phyloP scores from a whole-genome alignment of 2,113 vertebrate genomes.

The Phyllopteryx taeniolatus region DNA sequence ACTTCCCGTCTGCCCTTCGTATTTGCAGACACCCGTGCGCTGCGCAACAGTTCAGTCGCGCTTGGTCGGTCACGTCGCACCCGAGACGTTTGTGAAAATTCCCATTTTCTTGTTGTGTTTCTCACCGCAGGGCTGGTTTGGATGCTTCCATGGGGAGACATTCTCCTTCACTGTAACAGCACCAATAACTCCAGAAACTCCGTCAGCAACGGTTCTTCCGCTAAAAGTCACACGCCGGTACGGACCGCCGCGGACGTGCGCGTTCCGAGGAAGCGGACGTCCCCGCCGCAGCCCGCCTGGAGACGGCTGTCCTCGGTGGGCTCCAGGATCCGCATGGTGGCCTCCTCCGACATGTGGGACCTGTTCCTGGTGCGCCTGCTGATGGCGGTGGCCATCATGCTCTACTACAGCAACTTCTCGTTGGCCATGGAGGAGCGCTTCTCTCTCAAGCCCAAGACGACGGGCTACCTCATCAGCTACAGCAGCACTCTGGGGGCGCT shows the following conservation, averaged over 20 bases:
- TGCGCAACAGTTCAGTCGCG: too few species aligned
- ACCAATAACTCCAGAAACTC: slow-evolving; percentile 36
- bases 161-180: slow-evolving; percentile 30
- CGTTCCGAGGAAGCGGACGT: slow-evolving; percentile 14
- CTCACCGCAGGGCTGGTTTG: slow-evolving; percentile 81
- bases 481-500: slow-evolving; percentile 86
- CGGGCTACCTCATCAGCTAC: slow-evolving; percentile 89
- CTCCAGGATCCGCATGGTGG: slow-evolving; percentile 75
- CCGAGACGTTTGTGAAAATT: too few species aligned
- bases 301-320: slow-evolving; percentile 69
- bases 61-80: too few species aligned
- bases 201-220: slow-evolving; percentile 49
- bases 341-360: slow-evolving; percentile 86
- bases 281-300: slow-evolving; percentile 66
- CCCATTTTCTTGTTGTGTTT: background rate
- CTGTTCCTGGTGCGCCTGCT: slow-evolving; percentile 86
- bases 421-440: slow-evolving; percentile 93
- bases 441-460: slow-evolving; percentile 78
- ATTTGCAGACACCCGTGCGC: too few species aligned
- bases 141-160: slow-evolving; percentile 82
- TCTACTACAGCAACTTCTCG: slow-evolving; percentile 92
- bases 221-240: slow-evolving; percentile 16
- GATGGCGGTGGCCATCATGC: slow-evolving; percentile 87
- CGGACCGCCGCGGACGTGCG: background rate
- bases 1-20: too few species aligned